phyloP scores from a whole-genome alignment of 2,797 vertebrate genomes.

The Neopelma chrysocephalum region DNA sequence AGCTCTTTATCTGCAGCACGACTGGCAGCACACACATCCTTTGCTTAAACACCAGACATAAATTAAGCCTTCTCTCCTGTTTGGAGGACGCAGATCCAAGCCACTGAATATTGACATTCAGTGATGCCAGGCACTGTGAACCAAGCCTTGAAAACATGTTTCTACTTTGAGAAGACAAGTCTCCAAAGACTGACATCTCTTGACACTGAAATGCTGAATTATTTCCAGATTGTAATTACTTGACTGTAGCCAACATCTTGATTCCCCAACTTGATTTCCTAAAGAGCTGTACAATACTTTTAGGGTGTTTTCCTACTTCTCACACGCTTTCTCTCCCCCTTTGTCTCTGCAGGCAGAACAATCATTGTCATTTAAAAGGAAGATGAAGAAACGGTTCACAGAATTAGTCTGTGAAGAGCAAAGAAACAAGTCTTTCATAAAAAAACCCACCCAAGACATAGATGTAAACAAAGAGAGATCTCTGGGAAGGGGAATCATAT shows the following conservation, averaged over 20 bases:
- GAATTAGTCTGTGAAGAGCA: constrained; percentile 34
- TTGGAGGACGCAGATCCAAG: not conserved
- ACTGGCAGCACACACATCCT: not conserved
- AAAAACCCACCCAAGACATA: not conserved
- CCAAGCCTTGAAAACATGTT: not conserved
- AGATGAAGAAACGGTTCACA: not conserved
- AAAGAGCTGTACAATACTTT: not conserved
- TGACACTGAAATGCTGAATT: not conserved
- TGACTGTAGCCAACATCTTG: not conserved
- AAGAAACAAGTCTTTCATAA: not conserved
- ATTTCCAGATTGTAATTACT: not conserved
- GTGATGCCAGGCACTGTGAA: not conserved
- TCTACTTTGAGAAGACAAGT: not conserved
- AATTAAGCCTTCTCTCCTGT: not conserved
- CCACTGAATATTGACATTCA: not conserved
- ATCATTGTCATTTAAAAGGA: not conserved
- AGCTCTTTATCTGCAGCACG: not conserved
- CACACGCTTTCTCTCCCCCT: not conserved
- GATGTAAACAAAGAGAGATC: not conserved
- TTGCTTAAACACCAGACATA: not conserved
- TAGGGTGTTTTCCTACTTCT: not conserved
- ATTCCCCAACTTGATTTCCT: not conserved
- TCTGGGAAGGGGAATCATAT: not conserved
- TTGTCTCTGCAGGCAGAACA: not conserved
- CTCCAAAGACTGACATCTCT: not conserved